These are phyloP conservation scores for Murina feae DNA, from an alignment of 2,113 vertebrate genomes.

Conservation along the genomic window DNA sequence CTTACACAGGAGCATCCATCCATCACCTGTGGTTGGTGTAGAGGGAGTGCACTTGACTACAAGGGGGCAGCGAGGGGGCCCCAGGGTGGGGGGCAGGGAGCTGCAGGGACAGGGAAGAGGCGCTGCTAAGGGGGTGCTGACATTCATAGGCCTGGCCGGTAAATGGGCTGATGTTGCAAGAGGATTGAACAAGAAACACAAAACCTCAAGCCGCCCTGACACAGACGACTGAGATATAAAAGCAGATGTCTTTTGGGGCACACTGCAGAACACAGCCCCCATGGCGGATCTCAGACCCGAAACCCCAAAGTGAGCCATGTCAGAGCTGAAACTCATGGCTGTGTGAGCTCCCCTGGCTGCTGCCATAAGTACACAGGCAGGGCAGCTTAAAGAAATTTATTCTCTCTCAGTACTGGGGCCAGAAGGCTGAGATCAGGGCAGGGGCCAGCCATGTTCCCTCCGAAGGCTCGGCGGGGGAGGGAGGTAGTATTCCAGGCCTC, in stretches of 20 bases:
- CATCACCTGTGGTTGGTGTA: neutral
- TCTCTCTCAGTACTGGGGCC: neutral
- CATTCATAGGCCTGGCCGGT: neutral
- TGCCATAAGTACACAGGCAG: neutral
- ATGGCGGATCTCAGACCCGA: neutral
- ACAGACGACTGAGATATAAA: neutral
- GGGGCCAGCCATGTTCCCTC: neutral
- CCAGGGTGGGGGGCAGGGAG: neutral
- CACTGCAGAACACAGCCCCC: neutral
- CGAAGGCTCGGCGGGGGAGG: neutral
- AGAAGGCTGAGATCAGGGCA: neutral
- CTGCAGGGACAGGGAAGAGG: neutral
- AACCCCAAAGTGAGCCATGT: neutral
- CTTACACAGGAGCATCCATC: neutral
- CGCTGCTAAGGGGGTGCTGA: neutral
- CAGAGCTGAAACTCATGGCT: neutral
- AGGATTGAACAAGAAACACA: neutral
- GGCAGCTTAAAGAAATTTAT: neutral
- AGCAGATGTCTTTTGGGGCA: neutral
- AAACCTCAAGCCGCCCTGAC: neutral
- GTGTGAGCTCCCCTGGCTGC: neutral
- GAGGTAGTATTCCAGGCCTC: neutral
- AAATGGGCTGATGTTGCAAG: neutral
- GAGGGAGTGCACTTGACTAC: neutral
- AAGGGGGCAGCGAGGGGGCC: neutral